These are phyloP conservation scores for Ethmia dodecea DNA, from an alignment of 2,888 invertebrate species.

Conservation along the genomic window DNA sequence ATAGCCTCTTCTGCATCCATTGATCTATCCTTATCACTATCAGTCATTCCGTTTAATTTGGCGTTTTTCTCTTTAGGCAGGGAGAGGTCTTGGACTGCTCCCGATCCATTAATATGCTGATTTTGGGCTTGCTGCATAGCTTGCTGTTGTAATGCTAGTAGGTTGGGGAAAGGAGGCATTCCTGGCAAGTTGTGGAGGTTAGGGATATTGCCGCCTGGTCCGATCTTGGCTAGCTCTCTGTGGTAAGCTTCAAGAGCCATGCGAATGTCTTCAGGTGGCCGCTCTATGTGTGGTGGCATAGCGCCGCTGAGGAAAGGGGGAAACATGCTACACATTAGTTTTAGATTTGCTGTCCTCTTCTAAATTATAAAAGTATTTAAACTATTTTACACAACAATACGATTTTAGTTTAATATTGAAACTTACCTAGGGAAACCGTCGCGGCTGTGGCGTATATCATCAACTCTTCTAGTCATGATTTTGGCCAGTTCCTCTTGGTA, in stretches of 20 bases:
- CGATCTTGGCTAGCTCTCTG: slow-evolving; percentile 93
- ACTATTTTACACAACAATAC: too few relatives aligned
- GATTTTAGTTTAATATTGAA: too few relatives aligned
- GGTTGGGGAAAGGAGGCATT: slow-evolving; percentile 79
- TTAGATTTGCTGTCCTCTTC: slow-evolving; percentile 72
- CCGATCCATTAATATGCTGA: slow-evolving; percentile 80
- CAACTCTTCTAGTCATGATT: slow-evolving; percentile 88
- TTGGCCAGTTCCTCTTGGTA: slow-evolving; percentile 97
- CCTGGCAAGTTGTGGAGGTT: slow-evolving; percentile 69
- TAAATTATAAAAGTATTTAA: too few relatives aligned
- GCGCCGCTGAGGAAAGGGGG: slow-evolving; percentile 90
- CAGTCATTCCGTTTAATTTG: slow-evolving; percentile 81
- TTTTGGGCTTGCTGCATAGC: slow-evolving; percentile 66
- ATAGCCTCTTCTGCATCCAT: slow-evolving; percentile 82
- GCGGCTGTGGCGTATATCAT: slow-evolving; percentile 85
- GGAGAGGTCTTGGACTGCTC: slow-evolving; percentile 88
- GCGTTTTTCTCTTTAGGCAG: slow-evolving; percentile 85
- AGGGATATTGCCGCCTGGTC: slow-evolving; percentile 80
- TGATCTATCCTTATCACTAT: slow-evolving; percentile 81
- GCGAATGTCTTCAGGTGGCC: slow-evolving; percentile 89
- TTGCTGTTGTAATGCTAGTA: slow-evolving; percentile 87
- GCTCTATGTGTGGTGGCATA: slow-evolving; percentile 78
- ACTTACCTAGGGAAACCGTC: slow-evolving; percentile 89
- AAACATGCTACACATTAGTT: slow-evolving; percentile 85
- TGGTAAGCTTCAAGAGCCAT: slow-evolving; percentile 95